These are phyloP conservation scores for Aphrophora alni DNA, from an alignment of 2,888 invertebrate genomes.

Conservation along the genomic window DNA sequence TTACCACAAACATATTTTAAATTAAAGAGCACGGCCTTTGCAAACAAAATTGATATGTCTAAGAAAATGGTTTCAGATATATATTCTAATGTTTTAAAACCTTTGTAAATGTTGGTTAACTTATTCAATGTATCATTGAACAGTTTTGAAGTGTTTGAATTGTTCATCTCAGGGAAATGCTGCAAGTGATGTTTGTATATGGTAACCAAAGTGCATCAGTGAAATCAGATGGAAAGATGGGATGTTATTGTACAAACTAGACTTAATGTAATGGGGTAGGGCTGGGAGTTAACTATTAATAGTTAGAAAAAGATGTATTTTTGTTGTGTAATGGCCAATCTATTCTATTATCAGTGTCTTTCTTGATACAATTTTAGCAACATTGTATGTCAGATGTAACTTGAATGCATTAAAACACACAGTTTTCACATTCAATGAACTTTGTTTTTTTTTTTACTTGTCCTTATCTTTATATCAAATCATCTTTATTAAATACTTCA, in stretches of 20 bases:
- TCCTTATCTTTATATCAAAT: background rate
- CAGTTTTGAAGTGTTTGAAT: background rate
- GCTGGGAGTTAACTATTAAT: background rate
- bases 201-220: background rate
- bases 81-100: background rate
- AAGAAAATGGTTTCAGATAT: too few relatives aligned
- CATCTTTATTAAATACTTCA: background rate
- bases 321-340: background rate
- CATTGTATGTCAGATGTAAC: conserved; percentile 10
- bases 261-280: conserved; percentile 34
- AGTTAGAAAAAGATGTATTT: background rate
- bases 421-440: background rate
- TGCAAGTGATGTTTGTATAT: background rate
- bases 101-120: background rate
- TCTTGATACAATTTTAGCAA: conserved; percentile 38
- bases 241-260: conserved; percentile 50
- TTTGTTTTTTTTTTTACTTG: background rate
- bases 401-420: background rate
- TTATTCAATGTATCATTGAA: background rate
- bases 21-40: too few relatives aligned
- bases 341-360: conserved; percentile 37
- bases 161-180: background rate
- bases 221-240: conserved; percentile 29
- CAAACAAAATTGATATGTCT: too few relatives aligned
- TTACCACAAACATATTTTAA: too few relatives aligned